Conservation (phyloP, 2,113 vertebrate genomes). For the Ictidomys tridecemlineatus region DNA sequence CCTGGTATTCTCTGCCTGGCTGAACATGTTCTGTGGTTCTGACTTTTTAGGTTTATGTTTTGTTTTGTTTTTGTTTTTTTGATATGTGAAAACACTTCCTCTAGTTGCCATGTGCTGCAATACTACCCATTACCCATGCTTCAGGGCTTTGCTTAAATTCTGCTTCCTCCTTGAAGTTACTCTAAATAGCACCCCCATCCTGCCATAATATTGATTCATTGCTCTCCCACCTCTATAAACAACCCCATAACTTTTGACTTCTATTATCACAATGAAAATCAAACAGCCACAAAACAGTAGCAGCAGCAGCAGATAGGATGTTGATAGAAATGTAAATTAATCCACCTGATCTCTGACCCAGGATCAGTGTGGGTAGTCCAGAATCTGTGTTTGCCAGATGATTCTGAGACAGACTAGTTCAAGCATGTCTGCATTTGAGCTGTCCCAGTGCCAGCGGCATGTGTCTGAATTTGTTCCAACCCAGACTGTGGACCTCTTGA, state of each 20-base stretch:
- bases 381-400: background rate
- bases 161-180: background rate
- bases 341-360: background rate
- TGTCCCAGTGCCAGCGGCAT: background rate
- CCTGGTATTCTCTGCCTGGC: background rate
- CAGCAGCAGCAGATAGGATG: background rate
- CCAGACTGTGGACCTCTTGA: background rate
- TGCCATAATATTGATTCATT: background rate
- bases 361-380: background rate
- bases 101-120: background rate
- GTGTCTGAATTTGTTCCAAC: background rate
- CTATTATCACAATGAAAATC: background rate
- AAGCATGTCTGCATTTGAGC: background rate
- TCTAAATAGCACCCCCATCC: background rate
- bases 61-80: background rate
- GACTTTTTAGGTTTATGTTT: background rate
- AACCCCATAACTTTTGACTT: background rate
- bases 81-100: constrained; percentile 11
- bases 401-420: background rate
- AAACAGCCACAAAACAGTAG: background rate
- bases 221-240: background rate
- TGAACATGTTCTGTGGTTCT: background rate
- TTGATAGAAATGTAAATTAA: background rate
- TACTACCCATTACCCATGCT: background rate
- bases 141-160: constrained; percentile 21